Evolutionary conservation across 2,113 vertebrate genomes (phyloP), one percentile per base, ranked within the genome.

Genomic region (Apeltes quadracus): DNA sequence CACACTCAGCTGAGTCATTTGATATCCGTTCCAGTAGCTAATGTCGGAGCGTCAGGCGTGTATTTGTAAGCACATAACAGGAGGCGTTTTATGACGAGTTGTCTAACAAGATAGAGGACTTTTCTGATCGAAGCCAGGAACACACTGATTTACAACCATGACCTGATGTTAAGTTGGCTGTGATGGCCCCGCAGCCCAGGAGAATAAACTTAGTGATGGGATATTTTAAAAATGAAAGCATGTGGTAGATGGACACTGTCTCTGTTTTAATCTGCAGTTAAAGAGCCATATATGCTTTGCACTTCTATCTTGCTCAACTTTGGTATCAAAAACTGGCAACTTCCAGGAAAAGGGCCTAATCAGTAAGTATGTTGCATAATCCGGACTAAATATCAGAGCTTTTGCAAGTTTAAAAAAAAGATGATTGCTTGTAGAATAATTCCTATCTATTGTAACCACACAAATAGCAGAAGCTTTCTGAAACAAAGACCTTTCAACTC

Each of bases 331-430:
- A 44, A 48, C 61, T 63, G 20, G 61, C 43, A 48, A 62, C 59
- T 62, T 39, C 39, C 8, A 44, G 59, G n/a, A 20, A 36, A 61
- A 53, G 18, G 27, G 55, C 34, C 36, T 44, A 8, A 68, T 55
- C 38, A 23, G 32, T 44, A 22, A 76, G 13, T 3, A 38, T 8
- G 14, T 18, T 59, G 16, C 57, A 38, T 59, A 59, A 46, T 75
- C 11, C 51, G 74, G 44, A 57, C 56, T 63, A 44, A 63, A 63
- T 25, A 61, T 29, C 54, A 56, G 20, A 46, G 50, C 29, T 39
- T 61, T n/a, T 34, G 22, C 2, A 12, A 10, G 22, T n/a, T 53
- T 65, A n/a, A 48, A 5, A 67, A 68, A 73, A 56, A 32, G 10
- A 63, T 18, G 15, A 74, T 62, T 18, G 9, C 8, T 41, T 48